Evolutionary conservation across 2,888 invertebrate genomes (phyloP).

Genomic region (Pegoplata infirma): DNA sequence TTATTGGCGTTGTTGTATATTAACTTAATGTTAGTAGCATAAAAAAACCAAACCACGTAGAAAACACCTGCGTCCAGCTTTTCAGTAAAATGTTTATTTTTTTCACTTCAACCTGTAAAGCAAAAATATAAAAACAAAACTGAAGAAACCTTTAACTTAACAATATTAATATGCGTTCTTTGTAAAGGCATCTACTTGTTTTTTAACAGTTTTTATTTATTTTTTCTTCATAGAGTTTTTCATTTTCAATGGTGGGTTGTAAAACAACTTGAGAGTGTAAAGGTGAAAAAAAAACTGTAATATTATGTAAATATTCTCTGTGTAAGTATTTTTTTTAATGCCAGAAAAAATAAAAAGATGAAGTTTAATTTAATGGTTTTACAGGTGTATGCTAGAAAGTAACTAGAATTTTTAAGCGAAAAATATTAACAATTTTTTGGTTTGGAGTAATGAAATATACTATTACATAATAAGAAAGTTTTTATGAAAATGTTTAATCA

Average conservation of each 20-base stretch:
- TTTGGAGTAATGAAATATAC: background rate
- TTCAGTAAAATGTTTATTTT: slow-evolving; percentile 52
- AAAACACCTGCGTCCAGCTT: slow-evolving; percentile 73
- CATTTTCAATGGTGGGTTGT: slow-evolving; percentile 31
- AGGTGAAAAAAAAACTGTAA: slow-evolving; percentile 55
- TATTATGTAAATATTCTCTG: slow-evolving; percentile 54
- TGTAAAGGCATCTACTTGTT: slow-evolving; percentile 43
- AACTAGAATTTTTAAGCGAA: background rate
- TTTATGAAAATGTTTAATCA: too few relatives aligned
- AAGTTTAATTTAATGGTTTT: slow-evolving; percentile 55
- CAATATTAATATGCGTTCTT: slow-evolving; percentile 59
- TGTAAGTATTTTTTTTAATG: slow-evolving; percentile 17
- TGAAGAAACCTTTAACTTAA: slow-evolving; percentile 38
- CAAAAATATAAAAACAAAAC: slow-evolving; percentile 56
- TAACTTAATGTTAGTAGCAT: slow-evolving; percentile 65
- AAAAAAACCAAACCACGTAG: slow-evolving; percentile 68
- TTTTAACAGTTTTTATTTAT: slow-evolving; percentile 3
- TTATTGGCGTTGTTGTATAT: slow-evolving; percentile 39
- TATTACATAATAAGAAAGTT: too few relatives aligned
- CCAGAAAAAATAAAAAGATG: background rate
- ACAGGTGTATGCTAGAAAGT: slow-evolving; percentile 49
- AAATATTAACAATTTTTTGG: background rate
- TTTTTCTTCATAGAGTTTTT: slow-evolving; percentile 22
- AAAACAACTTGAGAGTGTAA: slow-evolving; percentile 38
- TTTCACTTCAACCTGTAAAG: slow-evolving; percentile 45